A percentile compares a stretch with the other conserved stretches of the same genome.
phyloP scores from a whole-genome alignment of 2,888 invertebrate genomes.

The Alitta virens region DNA sequence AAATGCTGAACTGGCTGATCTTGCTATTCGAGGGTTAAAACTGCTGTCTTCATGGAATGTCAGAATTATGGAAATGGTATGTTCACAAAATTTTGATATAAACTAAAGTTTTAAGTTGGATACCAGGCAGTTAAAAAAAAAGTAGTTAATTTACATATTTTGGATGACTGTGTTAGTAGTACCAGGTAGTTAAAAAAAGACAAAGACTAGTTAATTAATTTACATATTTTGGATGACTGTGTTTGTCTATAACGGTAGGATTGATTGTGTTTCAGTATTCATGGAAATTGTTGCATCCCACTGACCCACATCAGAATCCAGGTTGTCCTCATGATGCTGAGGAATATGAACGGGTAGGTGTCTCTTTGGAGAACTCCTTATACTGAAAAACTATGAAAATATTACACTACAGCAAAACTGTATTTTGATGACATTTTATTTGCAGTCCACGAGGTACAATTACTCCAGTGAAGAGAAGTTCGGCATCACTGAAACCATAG shows the following conservation, averaged over 20 bases:
- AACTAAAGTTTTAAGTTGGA: too few relatives aligned
- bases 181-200: too few relatives aligned
- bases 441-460: slow-evolving; percentile 90
- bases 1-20: slow-evolving; percentile 84
- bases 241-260: too few relatives aligned
- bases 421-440: not conserved
- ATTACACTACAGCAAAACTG: too few relatives aligned
- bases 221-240: too few relatives aligned
- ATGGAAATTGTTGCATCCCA: slow-evolving; percentile 97
- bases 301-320: slow-evolving; percentile 92
- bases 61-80: slow-evolving; percentile 82
- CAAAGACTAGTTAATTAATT: too few relatives aligned
- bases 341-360: slow-evolving; percentile 86
- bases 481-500: slow-evolving; percentile 95
- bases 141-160: too few relatives aligned
- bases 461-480: slow-evolving; percentile 96
- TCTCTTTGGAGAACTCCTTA: too few relatives aligned
- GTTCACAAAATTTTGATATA: too few relatives aligned
- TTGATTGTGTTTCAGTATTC: slow-evolving; percentile 75
- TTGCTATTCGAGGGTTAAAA: slow-evolving; percentile 88
- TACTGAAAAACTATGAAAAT: too few relatives aligned
- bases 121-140: too few relatives aligned
- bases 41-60: slow-evolving; percentile 95
- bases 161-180: too few relatives aligned
- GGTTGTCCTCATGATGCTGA: slow-evolving; percentile 95